These are phyloP conservation scores for Scotopteryx bipunctaria DNA, from an alignment of 2,888 invertebrate genomes.

Conservation along the genomic window DNA sequence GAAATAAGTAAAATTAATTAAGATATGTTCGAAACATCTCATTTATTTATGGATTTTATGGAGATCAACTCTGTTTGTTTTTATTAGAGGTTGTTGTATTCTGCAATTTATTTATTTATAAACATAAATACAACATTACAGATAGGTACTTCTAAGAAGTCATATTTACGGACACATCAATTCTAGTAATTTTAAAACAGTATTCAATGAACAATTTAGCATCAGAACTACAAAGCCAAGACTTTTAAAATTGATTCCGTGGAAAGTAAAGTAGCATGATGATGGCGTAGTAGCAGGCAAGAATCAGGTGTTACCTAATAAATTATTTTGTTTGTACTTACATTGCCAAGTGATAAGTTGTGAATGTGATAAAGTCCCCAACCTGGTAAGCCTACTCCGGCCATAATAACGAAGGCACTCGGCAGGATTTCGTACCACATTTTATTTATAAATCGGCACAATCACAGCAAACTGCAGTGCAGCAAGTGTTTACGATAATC, in stretches of 20 bases:
- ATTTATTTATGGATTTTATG: too few species aligned
- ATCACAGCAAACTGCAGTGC: conserved; percentile 1
- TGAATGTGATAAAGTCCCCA: conserved; percentile 85
- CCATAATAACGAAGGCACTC: conserved; percentile 83
- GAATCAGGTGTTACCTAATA: conserved; percentile 63
- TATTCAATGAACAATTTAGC: too few species aligned
- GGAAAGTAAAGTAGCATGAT: conserved; percentile 10
- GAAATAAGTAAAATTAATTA: conserved; percentile 39
- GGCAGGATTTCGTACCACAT: conserved; percentile 91
- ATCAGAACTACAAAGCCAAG: background rate
- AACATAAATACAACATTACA: too few species aligned
- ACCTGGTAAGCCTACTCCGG: conserved; percentile 84
- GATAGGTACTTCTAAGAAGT: too few species aligned
- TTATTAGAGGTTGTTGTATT: too few species aligned
- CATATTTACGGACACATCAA: too few species aligned
- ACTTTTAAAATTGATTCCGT: conserved; percentile 7
- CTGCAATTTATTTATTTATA: too few species aligned
- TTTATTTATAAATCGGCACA: conserved; percentile 40
- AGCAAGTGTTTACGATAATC: conserved; percentile 37
- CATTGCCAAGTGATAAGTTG: conserved; percentile 85
- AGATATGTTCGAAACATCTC: background rate
- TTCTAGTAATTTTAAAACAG: too few species aligned
- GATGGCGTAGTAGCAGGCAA: conserved; percentile 1
- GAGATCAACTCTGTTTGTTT: too few species aligned
- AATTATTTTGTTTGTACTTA: conserved; percentile 76